Evolutionary conservation across 2,888 invertebrate genomes (phyloP), one percentile per base, ranked within the genome.

Genomic region (Horisme vitalbata): DNA sequence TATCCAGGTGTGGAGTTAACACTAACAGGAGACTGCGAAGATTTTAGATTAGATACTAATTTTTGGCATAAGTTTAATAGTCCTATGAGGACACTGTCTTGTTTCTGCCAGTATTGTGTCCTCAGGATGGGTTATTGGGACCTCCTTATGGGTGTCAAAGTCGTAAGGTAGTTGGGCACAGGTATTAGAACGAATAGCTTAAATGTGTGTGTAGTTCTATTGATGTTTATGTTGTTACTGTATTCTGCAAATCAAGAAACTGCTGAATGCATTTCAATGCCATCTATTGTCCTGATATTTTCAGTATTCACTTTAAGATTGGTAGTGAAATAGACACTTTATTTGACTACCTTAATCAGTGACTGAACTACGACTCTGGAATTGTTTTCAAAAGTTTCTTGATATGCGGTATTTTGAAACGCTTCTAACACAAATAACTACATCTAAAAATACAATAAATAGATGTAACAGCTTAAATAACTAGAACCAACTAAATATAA

Each of bases 161-260:
- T 52, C 43, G 38, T 47, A 46, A 12, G 36, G 34, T 51, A 51
- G 43, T 49, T 46, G 46, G 24, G 38, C 45, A 39, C 44, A 44
- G 15, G 21, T 27, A 32, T 38, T 44, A 48, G 26, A 34, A 37
- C 33, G 41, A 44, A 45, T 45, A 35, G 56, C 52, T 47, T 56
- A 48, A 53, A 48, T 51, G 41, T 54, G 52, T 52, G 53, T 54
- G 52, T 53, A 49, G 44, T 38, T 54, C 32, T 50, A 51, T 55
- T 34, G 43, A 43, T 52, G 43, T 44, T 38, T 31, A 49, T 45
- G 49, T 52, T 44, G 28, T 24, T 36, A 30, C 20, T 33, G 4
- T 20, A 24, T 52, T 56, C 34, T 23, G 45, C 46, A 33, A 34
- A 48, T 36, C 50, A 44, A 45, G 50, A 24, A 37, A 41, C 18